Evolutionary conservation across 2,888 invertebrate genomes (phyloP), one percentile per base, ranked within the genome.

Genomic region (Synanthedon vespiformis): DNA sequence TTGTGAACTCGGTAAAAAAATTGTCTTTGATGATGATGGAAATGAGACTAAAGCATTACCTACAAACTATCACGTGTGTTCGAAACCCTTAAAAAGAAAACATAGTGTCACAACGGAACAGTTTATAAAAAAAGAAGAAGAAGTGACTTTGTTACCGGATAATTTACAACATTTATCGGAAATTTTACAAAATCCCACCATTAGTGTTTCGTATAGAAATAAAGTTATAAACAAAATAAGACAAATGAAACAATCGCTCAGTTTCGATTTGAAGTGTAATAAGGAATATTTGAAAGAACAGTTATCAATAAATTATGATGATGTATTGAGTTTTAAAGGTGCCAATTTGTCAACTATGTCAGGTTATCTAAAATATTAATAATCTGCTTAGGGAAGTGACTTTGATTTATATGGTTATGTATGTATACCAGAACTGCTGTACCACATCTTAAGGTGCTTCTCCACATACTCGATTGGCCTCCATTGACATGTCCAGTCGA

Each of bases 11-110:
- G 81, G 78, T 41, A 81, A 68, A 56, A 86, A 81, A 62, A 79
- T 80, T 51, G 60, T 83, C 6, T 87, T 80, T 69, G 77, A 80
- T 59, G 86, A 87, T 40, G 70, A 82, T 6, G 87, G 86, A 1
- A 60, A 71, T 41, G 66, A 78, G 60, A 53, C 58, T 2, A 61
- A 67, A 34, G 69, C 72, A 47, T 54, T 58, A 5, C 48, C 53
- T 3, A 55, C 57, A 1, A 60, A 67, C 2, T 70, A 66, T 1
- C 84, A 86, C 54, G 71, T 81, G 54, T 86, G 85, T 56, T 63
- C 67, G 0, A 68, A 67, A 51, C 77, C 65, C 56, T 50, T 61
- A 12, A 67, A 62, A 51, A 52, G 55, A 40, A 53, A 49, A 22
- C 52, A 51, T 13, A 51, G 55, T 49, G 48, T 56, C 13, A 47